phyloP scores from a whole-genome alignment of 2,113 vertebrate species.

The Tamias sibiricus region DNA sequence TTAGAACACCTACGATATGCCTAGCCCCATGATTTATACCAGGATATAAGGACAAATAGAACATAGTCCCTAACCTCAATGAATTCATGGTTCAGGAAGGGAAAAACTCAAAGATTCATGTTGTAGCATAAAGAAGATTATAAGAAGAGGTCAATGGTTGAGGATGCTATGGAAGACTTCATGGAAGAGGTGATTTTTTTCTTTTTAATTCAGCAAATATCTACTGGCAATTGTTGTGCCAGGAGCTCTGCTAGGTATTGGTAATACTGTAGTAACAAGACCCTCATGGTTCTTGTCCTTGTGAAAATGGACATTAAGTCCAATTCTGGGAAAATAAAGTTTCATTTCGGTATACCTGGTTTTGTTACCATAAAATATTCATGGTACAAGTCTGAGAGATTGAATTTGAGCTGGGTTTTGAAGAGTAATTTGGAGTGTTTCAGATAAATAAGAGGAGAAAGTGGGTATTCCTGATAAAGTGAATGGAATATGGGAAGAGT shows the following conservation, averaged over 20 bases:
- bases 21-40: not conserved
- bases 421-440: not conserved
- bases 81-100: not conserved
- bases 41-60: not conserved
- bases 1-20: not conserved
- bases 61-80: not conserved
- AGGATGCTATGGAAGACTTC: not conserved
- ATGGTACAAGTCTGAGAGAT: not conserved
- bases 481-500: not conserved
- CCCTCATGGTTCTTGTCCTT: not conserved
- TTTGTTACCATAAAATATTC: not conserved
- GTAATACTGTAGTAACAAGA: not conserved
- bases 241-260: not conserved
- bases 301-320: slow-evolving; percentile 16
- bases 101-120: not conserved
- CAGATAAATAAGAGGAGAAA: not conserved
- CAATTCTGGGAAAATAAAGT: not conserved
- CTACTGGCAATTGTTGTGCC: not conserved
- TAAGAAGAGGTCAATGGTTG: not conserved
- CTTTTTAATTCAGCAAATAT: not conserved
- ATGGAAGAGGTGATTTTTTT: not conserved
- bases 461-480: not conserved
- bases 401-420: not conserved
- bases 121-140: not conserved
- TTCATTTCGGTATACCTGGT: not conserved